These are phyloP conservation scores for Tineola bisselliella DNA, from an alignment of 2,888 invertebrate species.

Conservation along the genomic window DNA sequence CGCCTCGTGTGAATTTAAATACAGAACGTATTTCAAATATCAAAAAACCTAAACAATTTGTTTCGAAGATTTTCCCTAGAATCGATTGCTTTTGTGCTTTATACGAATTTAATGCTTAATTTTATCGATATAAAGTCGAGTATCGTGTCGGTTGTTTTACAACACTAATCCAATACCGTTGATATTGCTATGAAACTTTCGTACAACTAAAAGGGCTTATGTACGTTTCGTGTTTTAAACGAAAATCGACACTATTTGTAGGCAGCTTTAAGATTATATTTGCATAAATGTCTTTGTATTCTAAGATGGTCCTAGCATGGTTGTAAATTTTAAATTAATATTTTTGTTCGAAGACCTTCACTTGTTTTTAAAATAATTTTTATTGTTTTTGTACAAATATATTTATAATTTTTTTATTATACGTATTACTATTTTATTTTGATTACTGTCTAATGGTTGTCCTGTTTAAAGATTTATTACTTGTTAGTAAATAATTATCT, in stretches of 20 bases:
- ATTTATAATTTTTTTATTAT: too few species aligned
- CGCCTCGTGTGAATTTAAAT: neutral
- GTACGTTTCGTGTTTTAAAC: neutral
- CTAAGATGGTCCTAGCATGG: neutral
- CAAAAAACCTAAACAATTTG: neutral
- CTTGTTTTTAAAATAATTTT: too few species aligned
- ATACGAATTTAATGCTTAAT: neutral
- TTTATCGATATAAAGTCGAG: neutral
- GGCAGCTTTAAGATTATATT: neutral
- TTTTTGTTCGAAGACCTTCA: too few species aligned
- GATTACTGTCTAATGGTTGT: too few species aligned
- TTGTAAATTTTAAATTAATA: neutral
- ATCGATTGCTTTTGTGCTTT: neutral
- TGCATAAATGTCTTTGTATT: neutral
- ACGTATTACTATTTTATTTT: too few species aligned
- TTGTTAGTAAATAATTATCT: too few species aligned
- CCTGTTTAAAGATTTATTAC: too few species aligned
- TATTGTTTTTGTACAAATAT: too few species aligned
- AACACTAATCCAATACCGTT: slow-evolving; percentile 8
- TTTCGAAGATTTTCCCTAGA: neutral
- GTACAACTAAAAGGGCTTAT: neutral
- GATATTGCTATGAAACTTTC: neutral
- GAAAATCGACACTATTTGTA: neutral
- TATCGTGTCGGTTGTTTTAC: neutral
- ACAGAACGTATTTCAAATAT: neutral